A percentile compares a stretch with the other conserved stretches of the same genome.
Conservation (phyloP, 2,888 invertebrate genomes). For the Julus scanicus region DNA sequence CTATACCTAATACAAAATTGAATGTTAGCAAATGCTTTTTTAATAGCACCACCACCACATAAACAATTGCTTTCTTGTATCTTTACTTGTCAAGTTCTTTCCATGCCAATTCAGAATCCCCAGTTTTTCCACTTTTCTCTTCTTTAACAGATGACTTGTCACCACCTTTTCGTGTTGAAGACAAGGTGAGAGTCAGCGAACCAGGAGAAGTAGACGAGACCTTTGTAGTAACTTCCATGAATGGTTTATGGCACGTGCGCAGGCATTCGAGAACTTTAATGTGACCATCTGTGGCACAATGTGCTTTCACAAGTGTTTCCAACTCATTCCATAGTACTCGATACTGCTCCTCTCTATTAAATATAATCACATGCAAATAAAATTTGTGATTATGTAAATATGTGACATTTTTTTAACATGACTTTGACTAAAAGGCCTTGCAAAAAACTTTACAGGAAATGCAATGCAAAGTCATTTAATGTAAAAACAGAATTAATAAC, state of each 20-base stretch:
- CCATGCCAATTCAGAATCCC: slow-evolving; percentile 63
- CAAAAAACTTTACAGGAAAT: neutral
- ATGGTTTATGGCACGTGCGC: slow-evolving; percentile 78
- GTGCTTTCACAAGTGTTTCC: slow-evolving; percentile 82
- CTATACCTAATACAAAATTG: slow-evolving; percentile 61
- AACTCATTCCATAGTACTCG: slow-evolving; percentile 89
- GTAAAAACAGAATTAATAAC: neutral
- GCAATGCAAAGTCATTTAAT: neutral
- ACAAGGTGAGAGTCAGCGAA: neutral
- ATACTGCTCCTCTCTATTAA: slow-evolving; percentile 84
- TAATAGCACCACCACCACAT: neutral
- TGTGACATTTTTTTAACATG: no score
- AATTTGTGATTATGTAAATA: no score
- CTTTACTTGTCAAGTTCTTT: slow-evolving; percentile 64
- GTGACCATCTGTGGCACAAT: slow-evolving; percentile 82
- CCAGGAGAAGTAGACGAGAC: slow-evolving; percentile 60
- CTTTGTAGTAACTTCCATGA: slow-evolving; percentile 73
- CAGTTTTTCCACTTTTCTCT: slow-evolving; percentile 55
- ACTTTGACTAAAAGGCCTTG: no score
- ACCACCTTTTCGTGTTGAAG: slow-evolving; percentile 47
- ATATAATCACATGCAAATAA: neutral
- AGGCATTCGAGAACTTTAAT: slow-evolving; percentile 81
- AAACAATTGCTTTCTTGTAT: no score
- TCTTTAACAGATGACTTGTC: slow-evolving; percentile 53
- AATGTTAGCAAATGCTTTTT: slow-evolving; percentile 26